A percentile compares a stretch with the other conserved stretches of the same genome.
These are phyloP conservation scores for Coranthus polyacanthus DNA, from an alignment of 2,797 vertebrate species.

Conservation along the genomic window DNA sequence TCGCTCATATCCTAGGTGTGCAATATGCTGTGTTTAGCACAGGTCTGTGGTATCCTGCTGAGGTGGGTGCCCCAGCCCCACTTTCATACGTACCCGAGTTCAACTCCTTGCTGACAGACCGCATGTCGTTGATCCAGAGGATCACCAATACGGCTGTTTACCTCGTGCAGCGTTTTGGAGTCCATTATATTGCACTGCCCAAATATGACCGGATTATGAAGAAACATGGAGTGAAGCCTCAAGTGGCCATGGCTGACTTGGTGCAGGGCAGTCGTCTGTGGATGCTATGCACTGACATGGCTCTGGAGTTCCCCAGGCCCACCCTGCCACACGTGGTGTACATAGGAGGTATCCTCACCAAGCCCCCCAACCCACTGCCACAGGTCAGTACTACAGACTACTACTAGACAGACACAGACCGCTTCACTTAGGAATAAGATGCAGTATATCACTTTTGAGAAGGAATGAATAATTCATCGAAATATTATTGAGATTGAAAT, in stretches of 20 bases:
- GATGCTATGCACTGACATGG: constrained; percentile 98
- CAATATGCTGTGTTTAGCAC: constrained; percentile 97
- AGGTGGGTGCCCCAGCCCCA: constrained; percentile 95
- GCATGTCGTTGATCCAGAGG: constrained; percentile 92
- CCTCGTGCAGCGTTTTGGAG: constrained; percentile 93
- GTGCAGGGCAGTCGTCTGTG: constrained; percentile 95
- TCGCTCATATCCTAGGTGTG: constrained; percentile 94
- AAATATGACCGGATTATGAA: constrained; percentile 97
- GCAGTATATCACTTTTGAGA: background rate
- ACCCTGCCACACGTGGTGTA: constrained; percentile 98
- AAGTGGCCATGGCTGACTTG: constrained; percentile 93
- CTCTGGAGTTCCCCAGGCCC: constrained; percentile 96
- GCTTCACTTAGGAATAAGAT: background rate
- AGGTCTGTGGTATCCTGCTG: constrained; percentile 98
- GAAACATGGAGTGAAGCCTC: constrained; percentile 90
- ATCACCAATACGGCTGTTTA: constrained; percentile 94
- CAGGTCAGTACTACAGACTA: constrained; percentile 89
- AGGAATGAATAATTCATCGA: background rate
- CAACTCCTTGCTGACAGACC: constrained; percentile 97
- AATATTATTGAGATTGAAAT: no score
- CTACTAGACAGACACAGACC: background rate
- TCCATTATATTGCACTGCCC: constrained; percentile 94
- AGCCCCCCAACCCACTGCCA: constrained; percentile 92
- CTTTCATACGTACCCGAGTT: constrained; percentile 98
- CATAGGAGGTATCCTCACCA: constrained; percentile 97